A percentile compares a stretch with the other conserved stretches of the same genome.
Evolutionary conservation across 2,113 vertebrate species (phyloP).

Genomic region (Sminthopsis crassicaudata): DNA sequence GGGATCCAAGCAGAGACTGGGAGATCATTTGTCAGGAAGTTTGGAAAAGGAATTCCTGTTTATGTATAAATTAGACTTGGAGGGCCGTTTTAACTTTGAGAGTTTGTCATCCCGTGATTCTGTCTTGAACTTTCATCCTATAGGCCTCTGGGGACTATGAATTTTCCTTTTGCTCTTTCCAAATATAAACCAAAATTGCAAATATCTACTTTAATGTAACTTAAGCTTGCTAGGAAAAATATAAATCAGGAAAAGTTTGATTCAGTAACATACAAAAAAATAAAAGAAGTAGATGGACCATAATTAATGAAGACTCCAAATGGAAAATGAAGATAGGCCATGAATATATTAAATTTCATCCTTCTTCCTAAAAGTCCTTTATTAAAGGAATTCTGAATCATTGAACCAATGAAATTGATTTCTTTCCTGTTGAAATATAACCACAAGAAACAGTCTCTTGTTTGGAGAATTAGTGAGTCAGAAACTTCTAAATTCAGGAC

Average conservation of each 20-base stretch:
- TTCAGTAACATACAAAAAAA: neutral
- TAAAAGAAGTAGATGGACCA: neutral
- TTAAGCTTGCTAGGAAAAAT: slow-evolving; percentile 32
- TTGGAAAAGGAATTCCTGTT: neutral
- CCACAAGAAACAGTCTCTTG: neutral
- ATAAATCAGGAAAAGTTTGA: slow-evolving; percentile 2
- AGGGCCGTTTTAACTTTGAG: neutral
- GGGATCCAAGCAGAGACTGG: neutral
- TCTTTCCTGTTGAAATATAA: neutral
- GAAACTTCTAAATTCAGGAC: slow-evolving; percentile 47
- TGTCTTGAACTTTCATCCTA: neutral
- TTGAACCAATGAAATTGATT: neutral
- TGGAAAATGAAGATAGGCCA: neutral
- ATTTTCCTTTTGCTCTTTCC: slow-evolving; percentile 36
- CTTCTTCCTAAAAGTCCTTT: neutral
- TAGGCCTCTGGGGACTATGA: neutral
- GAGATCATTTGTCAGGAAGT: neutral
- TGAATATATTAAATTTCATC: neutral
- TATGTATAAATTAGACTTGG: neutral
- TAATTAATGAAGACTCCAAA: neutral
- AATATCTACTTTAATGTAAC: slow-evolving; percentile 21
- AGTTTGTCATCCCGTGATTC: neutral
- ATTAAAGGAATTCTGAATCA: slow-evolving; percentile 46
- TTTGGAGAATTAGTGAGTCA: neutral
- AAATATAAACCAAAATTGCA: neutral